Evolutionary conservation across 2,113 vertebrate species (phyloP).

Genomic region (Halcyon senegalensis): DNA sequence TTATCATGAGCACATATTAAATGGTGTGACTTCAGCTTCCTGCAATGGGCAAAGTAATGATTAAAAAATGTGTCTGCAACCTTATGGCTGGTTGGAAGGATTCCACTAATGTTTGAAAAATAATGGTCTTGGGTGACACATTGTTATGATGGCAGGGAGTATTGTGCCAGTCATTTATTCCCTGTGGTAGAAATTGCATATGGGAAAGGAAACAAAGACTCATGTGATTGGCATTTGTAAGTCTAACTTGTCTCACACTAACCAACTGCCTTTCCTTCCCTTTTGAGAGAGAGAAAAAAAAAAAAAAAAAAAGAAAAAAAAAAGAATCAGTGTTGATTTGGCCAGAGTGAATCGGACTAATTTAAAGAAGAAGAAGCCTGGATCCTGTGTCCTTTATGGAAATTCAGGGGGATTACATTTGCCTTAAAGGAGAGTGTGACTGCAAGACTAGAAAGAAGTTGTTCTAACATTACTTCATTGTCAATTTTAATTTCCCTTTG

Average conservation of each 20-base stretch:
- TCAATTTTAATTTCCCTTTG: not conserved
- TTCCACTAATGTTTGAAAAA: not conserved
- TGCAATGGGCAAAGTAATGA: not conserved
- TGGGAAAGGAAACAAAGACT: conserved; percentile 17
- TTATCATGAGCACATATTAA: conserved; percentile 3
- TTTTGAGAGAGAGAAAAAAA: not conserved
- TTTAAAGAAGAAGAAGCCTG: not conserved
- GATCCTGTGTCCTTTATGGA: not conserved
- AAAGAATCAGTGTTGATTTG: not conserved
- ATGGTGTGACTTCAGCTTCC: not conserved
- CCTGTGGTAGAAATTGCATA: not conserved
- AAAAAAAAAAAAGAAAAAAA: not conserved
- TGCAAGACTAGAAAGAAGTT: not conserved
- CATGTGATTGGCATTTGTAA: not conserved
- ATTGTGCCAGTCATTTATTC: not conserved
- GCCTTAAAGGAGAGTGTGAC: not conserved
- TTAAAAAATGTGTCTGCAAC: not conserved
- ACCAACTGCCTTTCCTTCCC: conserved; percentile 9
- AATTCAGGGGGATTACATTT: not conserved
- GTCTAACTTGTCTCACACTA: not conserved
- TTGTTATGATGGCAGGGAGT: not conserved
- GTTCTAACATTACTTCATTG: not conserved
- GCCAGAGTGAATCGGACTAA: not conserved
- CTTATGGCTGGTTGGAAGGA: conserved; percentile 20
- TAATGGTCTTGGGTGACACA: not conserved